A percentile compares a stretch with the other conserved stretches of the same genome.
These are phyloP conservation scores for Muscicapa striata DNA, from an alignment of 2,797 vertebrate genomes.

Conservation along the genomic window DNA sequence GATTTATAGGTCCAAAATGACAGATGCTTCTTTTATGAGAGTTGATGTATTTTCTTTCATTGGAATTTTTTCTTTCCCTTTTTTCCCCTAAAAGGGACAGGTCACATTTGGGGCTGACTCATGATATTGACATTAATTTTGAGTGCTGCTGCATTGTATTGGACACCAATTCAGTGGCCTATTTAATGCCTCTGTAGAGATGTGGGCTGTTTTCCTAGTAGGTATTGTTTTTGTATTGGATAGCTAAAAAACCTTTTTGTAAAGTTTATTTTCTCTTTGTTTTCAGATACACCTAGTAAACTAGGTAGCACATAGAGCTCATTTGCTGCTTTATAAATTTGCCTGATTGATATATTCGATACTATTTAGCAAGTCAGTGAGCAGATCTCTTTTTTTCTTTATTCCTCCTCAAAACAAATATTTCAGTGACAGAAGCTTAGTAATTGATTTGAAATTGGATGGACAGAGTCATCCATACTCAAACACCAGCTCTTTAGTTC, in stretches of 20 bases:
- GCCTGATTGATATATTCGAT: not conserved
- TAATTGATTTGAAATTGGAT: not conserved
- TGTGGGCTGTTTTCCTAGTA: not conserved
- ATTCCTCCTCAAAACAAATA: not conserved
- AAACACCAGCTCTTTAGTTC: not conserved
- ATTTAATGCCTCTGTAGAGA: not conserved
- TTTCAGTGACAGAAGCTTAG: not conserved
- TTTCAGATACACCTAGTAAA: not conserved
- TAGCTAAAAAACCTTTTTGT: not conserved
- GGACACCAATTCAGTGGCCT: not conserved
- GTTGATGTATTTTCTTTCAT: not conserved
- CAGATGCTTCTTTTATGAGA: not conserved
- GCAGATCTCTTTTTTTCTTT: not conserved
- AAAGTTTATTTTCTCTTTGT: not conserved
- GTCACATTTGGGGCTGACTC: not conserved
- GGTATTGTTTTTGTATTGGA: not conserved
- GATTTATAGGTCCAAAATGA: not conserved
- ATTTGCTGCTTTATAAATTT: not conserved
- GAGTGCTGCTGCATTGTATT: not conserved
- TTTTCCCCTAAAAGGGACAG: not conserved
- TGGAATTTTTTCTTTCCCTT: not conserved
- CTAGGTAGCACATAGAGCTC: not conserved
- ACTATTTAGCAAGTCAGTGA: not conserved
- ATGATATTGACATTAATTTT: not conserved
- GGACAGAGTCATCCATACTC: not conserved